A percentile compares a stretch with the other conserved stretches of the same genome.
phyloP scores from a whole-genome alignment of 2,113 vertebrate species.

The Antechinus flavipes region DNA sequence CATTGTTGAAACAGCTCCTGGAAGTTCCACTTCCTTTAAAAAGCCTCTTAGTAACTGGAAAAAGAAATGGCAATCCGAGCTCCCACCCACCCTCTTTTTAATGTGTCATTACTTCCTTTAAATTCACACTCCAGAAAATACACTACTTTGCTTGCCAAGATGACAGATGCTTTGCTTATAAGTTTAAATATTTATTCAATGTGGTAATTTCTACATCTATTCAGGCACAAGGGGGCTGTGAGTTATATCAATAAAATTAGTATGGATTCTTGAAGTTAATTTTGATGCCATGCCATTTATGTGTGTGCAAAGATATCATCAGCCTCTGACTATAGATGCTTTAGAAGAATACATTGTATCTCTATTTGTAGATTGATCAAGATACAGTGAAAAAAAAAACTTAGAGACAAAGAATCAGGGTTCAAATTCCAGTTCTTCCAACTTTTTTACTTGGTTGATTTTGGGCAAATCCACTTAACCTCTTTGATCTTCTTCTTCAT shows the following conservation, averaged over 20 bases:
- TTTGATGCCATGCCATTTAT: neutral
- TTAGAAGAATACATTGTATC: neutral
- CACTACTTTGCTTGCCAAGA: neutral
- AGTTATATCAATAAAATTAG: neutral
- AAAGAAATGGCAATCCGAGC: neutral
- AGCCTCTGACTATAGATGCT: neutral
- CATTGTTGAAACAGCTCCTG: neutral
- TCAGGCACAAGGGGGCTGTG: neutral
- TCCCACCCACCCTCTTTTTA: neutral
- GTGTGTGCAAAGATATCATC: neutral
- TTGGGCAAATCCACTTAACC: neutral
- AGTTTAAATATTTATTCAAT: slow-evolving; percentile 1
- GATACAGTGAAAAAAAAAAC: neutral
- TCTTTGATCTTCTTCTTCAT: neutral
- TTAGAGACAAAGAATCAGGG: neutral
- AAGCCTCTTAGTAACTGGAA: neutral
- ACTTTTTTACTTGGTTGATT: neutral
- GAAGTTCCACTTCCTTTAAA: neutral
- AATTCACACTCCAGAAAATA: neutral
- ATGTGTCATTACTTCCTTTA: neutral
- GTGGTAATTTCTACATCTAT: neutral
- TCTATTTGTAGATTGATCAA: neutral
- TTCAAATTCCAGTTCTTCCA: neutral
- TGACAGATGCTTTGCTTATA: slow-evolving; percentile 5
- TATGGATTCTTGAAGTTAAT: neutral